Base-by-base conservation (phyloP, 2,888 invertebrate species). In the Plemyria rubiginata region DNA sequence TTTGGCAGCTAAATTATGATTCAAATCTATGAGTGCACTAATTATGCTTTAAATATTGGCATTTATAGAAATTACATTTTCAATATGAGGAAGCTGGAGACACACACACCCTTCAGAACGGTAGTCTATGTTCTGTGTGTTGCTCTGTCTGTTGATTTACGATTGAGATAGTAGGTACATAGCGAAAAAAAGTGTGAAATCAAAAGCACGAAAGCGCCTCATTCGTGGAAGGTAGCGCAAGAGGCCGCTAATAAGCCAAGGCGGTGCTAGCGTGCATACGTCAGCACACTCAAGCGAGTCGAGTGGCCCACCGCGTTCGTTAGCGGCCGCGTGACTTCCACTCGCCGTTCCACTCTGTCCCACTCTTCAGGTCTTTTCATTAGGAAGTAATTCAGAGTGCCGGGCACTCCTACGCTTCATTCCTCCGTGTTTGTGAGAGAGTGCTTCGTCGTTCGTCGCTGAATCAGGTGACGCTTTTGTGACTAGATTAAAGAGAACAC, bases 381-480 rank as follows among this genome's bases (percentile, higher is more conserved):
- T 92, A 92, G 91, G 90, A 91, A 92, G 90, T 92, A 92, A 92
- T 92, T 90, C 88, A 85, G 90, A 91, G 90, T 86, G 50, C 50
- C 36, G 84, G 87, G 85, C 87, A 85, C 90, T 89, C 89, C 90
- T 88, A 85, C 87, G 89, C 87, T 89, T 88, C 92, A 90, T 92
- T 90, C 90, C 89, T 91, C 81, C 84, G 81, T 84, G 89, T 87
- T 88, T 88, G 87, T 86, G 80, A 80, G 78, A 85, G 90, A 84
- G 90, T 86, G 79, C 90, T 90, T 45, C 84, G 83, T 53, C 84
- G 83, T 83, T 54, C 77, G 55, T 78, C 82, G 85, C 87, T 89
- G 90, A 92, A 86, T 89, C 90, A 91, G 89, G 89, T 87, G 83
- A 87, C 84, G 90, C 91, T 90, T 92, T 92, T 92, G 92, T 92